A percentile compares a stretch with the other conserved stretches of the same genome.
Conservation (phyloP, 1,140 invertebrate genomes). For the Cephus cinctus region DNA sequence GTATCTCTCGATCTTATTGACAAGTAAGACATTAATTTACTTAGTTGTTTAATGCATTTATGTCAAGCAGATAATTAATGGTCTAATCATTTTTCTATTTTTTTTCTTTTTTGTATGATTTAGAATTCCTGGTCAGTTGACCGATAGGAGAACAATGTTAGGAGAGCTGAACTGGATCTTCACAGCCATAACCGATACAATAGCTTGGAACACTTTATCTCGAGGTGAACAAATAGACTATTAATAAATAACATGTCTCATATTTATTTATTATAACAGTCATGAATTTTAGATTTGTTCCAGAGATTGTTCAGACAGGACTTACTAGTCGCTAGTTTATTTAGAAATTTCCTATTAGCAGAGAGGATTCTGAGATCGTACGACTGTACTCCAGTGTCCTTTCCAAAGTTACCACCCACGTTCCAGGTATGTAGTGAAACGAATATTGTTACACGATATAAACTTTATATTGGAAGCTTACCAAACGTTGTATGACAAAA, state of each 20-base stretch:
- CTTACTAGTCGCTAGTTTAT: conserved; percentile 95
- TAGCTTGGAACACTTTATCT: conserved; percentile 96
- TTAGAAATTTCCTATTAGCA: conserved; percentile 95
- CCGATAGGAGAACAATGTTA: conserved; percentile 94
- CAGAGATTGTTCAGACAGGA: conserved; percentile 97
- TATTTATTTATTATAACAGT: conserved; percentile 17
- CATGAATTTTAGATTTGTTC: conserved; percentile 76
- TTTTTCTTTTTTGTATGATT: conserved; percentile 17
- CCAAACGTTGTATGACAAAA: conserved; percentile 22
- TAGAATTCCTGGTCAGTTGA: conserved; percentile 92
- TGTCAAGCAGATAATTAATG: background rate
- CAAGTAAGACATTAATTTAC: conserved; percentile 65
- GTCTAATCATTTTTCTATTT: conserved; percentile 9
- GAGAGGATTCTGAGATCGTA: conserved; percentile 95
- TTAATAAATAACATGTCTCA: conserved; percentile 2
- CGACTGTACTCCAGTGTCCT: conserved; percentile 93
- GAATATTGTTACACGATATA: conserved; percentile 44
- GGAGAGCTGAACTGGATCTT: conserved; percentile 99
- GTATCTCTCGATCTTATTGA: conserved; percentile 84
- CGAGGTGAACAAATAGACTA: conserved; percentile 58
- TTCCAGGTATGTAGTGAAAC: conserved; percentile 66
- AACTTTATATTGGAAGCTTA: conserved; percentile 3
- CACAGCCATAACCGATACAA: conserved; percentile 99
- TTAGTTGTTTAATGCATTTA: background rate
- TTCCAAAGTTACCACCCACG: conserved; percentile 86